Base-by-base conservation (phyloP, 2,797 vertebrate species). In the Apodemus agrarius region DNA sequence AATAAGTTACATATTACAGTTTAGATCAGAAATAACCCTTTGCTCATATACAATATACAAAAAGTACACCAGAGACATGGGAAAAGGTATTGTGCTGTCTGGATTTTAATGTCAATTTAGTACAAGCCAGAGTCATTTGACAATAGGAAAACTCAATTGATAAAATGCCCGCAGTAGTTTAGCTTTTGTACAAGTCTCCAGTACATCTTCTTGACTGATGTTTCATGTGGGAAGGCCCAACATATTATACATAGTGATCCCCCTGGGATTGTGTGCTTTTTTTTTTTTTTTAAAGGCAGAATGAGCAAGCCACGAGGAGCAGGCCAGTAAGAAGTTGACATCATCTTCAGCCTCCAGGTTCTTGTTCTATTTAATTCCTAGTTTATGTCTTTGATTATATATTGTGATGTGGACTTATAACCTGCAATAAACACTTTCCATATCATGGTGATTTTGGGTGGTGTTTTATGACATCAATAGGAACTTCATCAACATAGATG, bases 1-100 rank as follows among this genome's bases (percentile, higher is more conserved):
- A 95, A 1, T 81, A 17, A 57, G 63, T 54, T 90, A 40, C 46
- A n/a, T 52, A 1, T 21, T 59, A 5, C 22, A 34, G 43, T 85
- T 96, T 86, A 24, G 79, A 3, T 93, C 24, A 93, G 65, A 91
- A 87, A 81, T 76, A 54, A 4, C 4, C n/a, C 14, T 82, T 89
- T 86, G 43, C 79, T 81, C 19, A n/a, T n/a, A 63, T 3, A 52
- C 24, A 29, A 49, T 67, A 3, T 6, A 43, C 34, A 75, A n/a
- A 31, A 57, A 40, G 57, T 90, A 54, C 54, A 29, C 8, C 34
- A 54, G 63, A 96, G 12, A 67, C 12, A 31, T 22, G 4, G 40
- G n/a, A 16, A 43, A 22, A 49, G 13, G 24, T 37, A 72, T 31
- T 24, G 10, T 85, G 29, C 83, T 67, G 29, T 17, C 43, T 67